phyloP scores from a whole-genome alignment of 2,797 vertebrate genomes.

The Margarornis squamiger region DNA sequence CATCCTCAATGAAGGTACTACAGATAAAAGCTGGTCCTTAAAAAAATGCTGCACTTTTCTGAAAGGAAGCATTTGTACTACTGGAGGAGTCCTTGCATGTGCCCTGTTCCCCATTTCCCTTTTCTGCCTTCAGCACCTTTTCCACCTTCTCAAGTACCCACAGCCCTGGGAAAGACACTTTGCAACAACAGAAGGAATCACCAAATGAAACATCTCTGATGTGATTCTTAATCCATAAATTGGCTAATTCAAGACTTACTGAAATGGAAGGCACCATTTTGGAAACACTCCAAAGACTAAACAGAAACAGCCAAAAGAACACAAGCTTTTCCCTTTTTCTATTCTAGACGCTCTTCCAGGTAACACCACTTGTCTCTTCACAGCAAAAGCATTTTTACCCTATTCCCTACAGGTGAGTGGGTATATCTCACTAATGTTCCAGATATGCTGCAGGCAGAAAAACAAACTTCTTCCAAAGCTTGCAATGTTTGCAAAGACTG shows the following conservation, averaged over 20 bases:
- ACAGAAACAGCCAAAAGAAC: background rate
- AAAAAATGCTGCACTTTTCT: background rate
- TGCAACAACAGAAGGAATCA: background rate
- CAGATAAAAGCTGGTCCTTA: background rate
- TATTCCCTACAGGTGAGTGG: background rate
- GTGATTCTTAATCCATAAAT: background rate
- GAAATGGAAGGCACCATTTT: background rate
- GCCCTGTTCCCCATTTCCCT: background rate
- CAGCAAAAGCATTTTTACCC: background rate
- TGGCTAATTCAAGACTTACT: background rate
- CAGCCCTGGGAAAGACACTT: background rate
- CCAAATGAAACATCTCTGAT: background rate
- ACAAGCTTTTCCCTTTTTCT: background rate
- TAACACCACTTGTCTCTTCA: background rate
- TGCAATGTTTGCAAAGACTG: background rate
- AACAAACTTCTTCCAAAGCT: background rate
- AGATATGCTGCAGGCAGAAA: background rate
- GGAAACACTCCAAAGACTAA: background rate
- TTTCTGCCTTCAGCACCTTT: background rate
- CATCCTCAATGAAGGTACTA: background rate
- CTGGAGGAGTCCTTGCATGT: background rate
- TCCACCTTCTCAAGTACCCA: background rate
- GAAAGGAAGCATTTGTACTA: background rate
- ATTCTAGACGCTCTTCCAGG: background rate
- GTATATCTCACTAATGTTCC: background rate